A percentile compares a stretch with the other conserved stretches of the same genome.
phyloP scores from a whole-genome alignment of 2,888 invertebrate genomes.

The Xiphydria camelus region DNA sequence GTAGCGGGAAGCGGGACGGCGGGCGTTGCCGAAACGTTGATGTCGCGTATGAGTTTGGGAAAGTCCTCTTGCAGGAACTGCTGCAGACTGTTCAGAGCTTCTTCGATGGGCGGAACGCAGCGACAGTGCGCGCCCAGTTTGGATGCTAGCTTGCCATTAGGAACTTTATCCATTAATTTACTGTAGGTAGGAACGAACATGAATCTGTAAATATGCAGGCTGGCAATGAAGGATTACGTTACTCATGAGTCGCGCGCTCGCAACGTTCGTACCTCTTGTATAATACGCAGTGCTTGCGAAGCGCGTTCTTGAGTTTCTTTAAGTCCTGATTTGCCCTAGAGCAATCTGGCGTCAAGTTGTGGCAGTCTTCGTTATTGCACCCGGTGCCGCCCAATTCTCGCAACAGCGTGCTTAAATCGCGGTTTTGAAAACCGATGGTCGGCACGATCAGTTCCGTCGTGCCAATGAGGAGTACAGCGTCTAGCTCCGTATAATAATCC shows the following conservation, averaged over 20 bases:
- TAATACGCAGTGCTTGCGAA: constrained; percentile 46
- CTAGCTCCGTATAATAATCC: constrained; percentile 86
- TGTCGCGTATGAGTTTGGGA: constrained; percentile 49
- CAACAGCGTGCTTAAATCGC: constrained; percentile 45
- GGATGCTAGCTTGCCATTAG: constrained; percentile 45
- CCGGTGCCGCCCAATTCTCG: constrained; percentile 36
- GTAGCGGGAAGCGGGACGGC: constrained; percentile 14
- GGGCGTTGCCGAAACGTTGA: constrained; percentile 40
- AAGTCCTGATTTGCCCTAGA: constrained; percentile 44
- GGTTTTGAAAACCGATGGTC: constrained; percentile 36
- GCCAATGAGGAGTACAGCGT: constrained; percentile 81
- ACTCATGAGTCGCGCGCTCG: too few species aligned
- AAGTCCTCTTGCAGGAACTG: constrained; percentile 54
- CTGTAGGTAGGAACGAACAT: constrained; percentile 26
- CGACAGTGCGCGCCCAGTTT: constrained; percentile 48
- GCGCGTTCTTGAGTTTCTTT: constrained; percentile 39
- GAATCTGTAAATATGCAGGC: too few species aligned
- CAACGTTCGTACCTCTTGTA: constrained; percentile 39
- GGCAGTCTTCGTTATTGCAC: constrained; percentile 36
- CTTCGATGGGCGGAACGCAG: constrained; percentile 51
- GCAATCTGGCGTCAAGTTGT: constrained; percentile 51
- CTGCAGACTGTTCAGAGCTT: constrained; percentile 52
- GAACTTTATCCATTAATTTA: constrained; percentile 44
- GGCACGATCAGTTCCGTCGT: constrained; percentile 58
- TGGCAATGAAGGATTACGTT: too few species aligned